phyloP scores from a whole-genome alignment of 1,140 invertebrate species.

The Megalopta genalis region DNA sequence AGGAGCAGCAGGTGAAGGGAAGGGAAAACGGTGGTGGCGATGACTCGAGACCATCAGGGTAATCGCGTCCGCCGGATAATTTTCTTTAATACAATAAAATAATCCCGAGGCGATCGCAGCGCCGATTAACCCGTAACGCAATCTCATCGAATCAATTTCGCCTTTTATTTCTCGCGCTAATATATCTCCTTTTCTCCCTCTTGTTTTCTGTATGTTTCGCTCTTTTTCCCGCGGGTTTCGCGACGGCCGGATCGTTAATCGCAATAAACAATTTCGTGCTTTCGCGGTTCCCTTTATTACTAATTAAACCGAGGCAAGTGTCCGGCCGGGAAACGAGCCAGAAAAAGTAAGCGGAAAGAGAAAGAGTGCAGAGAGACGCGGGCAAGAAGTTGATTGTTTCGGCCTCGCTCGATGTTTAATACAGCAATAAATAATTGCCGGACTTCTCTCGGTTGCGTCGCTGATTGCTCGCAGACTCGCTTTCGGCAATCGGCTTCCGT shows the following conservation, averaged over 20 bases:
- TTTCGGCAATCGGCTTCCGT: not conserved
- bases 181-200: not conserved
- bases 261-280: constrained; percentile 31
- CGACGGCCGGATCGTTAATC: not conserved
- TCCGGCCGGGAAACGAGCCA: not conserved
- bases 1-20: no score
- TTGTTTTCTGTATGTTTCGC: no score
- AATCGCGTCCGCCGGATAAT: not conserved
- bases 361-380: not conserved
- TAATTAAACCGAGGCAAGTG: constrained; percentile 26
- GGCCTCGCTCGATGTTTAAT: constrained; percentile 5
- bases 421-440: constrained; percentile 18
- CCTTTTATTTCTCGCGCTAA: constrained; percentile 26
- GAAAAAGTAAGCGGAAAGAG: not conserved
- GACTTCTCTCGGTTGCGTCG: constrained; percentile 1
- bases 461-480: not conserved
- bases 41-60: not conserved
- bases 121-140: constrained; percentile 33
- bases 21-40: not conserved
- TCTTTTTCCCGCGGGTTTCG: not conserved
- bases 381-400: constrained; percentile 29
- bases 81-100: constrained; percentile 18
- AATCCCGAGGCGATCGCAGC: not conserved
- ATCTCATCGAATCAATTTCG: constrained; percentile 37
- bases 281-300: constrained; percentile 4